Evolutionary conservation across 2,888 invertebrate genomes (phyloP).

Genomic region (Brachylomia viminalis): DNA sequence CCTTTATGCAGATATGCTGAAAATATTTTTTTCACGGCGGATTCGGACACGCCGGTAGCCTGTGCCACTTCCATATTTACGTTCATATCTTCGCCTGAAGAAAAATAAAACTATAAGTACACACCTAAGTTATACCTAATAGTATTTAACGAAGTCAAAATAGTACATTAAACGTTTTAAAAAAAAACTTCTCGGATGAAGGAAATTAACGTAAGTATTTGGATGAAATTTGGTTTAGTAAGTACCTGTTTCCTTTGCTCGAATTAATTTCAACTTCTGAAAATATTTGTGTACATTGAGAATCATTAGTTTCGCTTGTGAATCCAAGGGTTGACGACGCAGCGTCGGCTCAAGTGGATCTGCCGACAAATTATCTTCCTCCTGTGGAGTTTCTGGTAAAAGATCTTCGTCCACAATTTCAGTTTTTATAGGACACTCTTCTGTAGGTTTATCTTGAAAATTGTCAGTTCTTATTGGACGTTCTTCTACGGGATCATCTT

Average conservation of each 20-base stretch:
- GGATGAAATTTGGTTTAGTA: too few species aligned
- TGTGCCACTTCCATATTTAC: conserved; percentile 18
- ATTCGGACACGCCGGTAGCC: conserved; percentile 34
- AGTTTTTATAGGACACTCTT: not conserved
- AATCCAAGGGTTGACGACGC: not conserved
- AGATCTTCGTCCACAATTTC: not conserved
- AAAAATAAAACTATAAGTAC: not conserved
- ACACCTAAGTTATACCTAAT: too few species aligned
- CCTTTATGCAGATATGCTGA: not conserved
- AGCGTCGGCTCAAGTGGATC: conserved; percentile 24
- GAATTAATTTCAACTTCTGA: conserved; percentile 3
- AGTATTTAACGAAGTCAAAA: not conserved
- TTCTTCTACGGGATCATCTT: not conserved
- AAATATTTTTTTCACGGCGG: not conserved
- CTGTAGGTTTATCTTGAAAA: not conserved
- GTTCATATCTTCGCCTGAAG: conserved; percentile 34
- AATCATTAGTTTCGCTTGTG: conserved; percentile 36
- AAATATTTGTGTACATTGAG: conserved; percentile 38
- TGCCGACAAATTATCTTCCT: not conserved
- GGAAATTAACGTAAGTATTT: too few species aligned
- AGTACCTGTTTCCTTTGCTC: conserved; percentile 30
- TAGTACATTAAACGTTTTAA: not conserved
- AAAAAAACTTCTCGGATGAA: too few species aligned
- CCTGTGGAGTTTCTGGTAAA: not conserved
- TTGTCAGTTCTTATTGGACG: not conserved